Evolutionary conservation across 2,797 vertebrate species (phyloP).

Genomic region (Natrix natrix): DNA sequence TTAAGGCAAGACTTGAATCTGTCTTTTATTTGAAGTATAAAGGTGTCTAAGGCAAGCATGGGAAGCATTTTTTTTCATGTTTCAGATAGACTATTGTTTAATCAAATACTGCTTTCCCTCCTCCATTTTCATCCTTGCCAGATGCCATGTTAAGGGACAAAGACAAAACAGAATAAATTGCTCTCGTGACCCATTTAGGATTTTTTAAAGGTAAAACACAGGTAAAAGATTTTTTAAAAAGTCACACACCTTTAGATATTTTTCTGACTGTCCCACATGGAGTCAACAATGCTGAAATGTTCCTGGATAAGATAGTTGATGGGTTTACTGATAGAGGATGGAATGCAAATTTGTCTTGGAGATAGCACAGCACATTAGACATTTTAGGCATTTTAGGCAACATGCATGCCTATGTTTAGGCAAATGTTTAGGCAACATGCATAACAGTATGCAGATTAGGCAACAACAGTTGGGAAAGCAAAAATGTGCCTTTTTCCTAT

Average conservation of each 20-base stretch:
- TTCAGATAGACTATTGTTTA: not conserved
- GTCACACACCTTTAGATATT: not conserved
- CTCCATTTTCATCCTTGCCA: not conserved
- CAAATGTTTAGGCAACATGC: too few species aligned
- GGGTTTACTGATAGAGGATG: not conserved
- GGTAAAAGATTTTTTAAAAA: not conserved
- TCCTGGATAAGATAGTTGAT: not conserved
- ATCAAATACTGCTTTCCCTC: not conserved
- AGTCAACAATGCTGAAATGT: not conserved
- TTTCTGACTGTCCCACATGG: not conserved
- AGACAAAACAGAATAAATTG: not conserved
- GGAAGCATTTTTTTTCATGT: not conserved
- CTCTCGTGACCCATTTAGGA: not conserved
- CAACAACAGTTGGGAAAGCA: not conserved
- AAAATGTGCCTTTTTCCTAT: not conserved
- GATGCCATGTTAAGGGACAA: not conserved
- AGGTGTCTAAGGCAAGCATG: not conserved
- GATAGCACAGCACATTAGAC: not conserved
- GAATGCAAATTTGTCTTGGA: not conserved
- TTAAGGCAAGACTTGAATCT: not conserved
- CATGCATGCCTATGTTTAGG: too few species aligned
- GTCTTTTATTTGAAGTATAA: not conserved
- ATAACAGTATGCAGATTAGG: not conserved
- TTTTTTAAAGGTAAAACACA: not conserved
- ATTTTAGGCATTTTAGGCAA: not conserved